These are phyloP conservation scores for Nomada ferruginata DNA, from an alignment of 2,888 invertebrate genomes.

Conservation along the genomic window DNA sequence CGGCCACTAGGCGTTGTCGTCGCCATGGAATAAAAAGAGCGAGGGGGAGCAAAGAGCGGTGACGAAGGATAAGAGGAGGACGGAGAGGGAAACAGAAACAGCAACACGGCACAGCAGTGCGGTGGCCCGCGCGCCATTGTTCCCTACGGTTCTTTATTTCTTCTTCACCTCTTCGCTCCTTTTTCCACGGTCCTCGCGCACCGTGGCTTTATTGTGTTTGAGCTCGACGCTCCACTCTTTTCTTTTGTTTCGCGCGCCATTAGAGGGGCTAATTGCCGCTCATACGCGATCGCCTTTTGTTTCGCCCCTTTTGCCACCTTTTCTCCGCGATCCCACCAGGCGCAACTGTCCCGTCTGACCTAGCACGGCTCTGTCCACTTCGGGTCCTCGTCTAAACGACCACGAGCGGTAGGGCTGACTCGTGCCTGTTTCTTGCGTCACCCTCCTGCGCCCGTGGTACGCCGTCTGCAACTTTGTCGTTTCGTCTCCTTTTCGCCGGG, in stretches of 20 bases:
- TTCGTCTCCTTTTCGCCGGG: conserved; percentile 60
- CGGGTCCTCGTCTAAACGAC: conserved; percentile 31
- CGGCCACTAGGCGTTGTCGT: conserved; percentile 62
- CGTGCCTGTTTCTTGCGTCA: conserved; percentile 47
- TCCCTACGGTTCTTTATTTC: conserved; percentile 76
- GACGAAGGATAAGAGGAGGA: background rate
- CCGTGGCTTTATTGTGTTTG: conserved; percentile 79
- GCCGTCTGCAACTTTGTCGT: conserved; percentile 59
- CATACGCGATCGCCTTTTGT: conserved; percentile 83
- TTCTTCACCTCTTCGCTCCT: conserved; percentile 60
- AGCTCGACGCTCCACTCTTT: conserved; percentile 78
- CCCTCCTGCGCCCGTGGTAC: conserved; percentile 36
- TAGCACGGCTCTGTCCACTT: conserved; percentile 34
- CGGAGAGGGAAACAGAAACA: conserved; percentile 26
- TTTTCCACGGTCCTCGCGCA: conserved; percentile 55
- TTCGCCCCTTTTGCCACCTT: conserved; percentile 76
- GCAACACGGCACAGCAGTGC: conserved; percentile 71
- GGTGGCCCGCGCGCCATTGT: conserved; percentile 79
- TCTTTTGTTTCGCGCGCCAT: conserved; percentile 82
- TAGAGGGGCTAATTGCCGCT: conserved; percentile 83
- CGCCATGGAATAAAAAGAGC: conserved; percentile 33
- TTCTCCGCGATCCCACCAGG: conserved; percentile 56
- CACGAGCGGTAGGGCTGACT: conserved; percentile 59
- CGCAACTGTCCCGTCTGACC: conserved; percentile 9
- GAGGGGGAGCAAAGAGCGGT: background rate